Evolutionary conservation across 2,797 vertebrate genomes (phyloP), one percentile per base, ranked within the genome.

Genomic region (Tapirus indicus): DNA sequence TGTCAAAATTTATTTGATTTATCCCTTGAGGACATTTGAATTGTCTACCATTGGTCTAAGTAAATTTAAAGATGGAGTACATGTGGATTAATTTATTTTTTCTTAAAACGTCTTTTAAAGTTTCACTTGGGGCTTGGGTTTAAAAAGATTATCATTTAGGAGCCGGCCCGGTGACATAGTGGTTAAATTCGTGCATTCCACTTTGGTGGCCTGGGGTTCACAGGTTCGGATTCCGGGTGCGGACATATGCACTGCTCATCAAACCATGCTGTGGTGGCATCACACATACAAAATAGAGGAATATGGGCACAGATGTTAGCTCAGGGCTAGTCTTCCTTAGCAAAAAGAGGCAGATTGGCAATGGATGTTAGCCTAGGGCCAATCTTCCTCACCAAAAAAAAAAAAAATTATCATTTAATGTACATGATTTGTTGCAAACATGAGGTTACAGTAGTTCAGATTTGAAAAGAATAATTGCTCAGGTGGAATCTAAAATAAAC

Each of bases 391-490:
- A 38, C 38, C 38, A 38, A 38, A 38, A 38, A 38, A 38, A 38
- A 38, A 38, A 38, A 72, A 86, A n/a, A 66, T 64, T 79, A 54
- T 83, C 68, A 41, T 79, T 91, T 5, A 66, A 6, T 86, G 56
- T 47, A 17, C 14, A 18, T 82, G 18, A 75, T 56, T 75, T 94
- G 27, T 83, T 85, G 21, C 2, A 52, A 62, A 83, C 20, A 66
- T 32, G n/a, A 75, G 35, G 1, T 71, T n/a, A 38, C 17, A 35
- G 27, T 64, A 79, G 21, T 58, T 85, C 9, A 75, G 29, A 18
- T 95, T 92, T 96, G 88, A 80, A 88, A 94, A 90, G 13, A 58
- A n/a, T 29, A 74, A 1, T 78, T 60, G 7, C 23, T n/a, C 4
- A 47, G 25, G 10, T 86, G 10, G 60, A 85, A 84, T 94, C 41